These are phyloP conservation scores for Aleiodes leptofemur DNA, from an alignment of 2,888 invertebrate species.

Conservation along the genomic window DNA sequence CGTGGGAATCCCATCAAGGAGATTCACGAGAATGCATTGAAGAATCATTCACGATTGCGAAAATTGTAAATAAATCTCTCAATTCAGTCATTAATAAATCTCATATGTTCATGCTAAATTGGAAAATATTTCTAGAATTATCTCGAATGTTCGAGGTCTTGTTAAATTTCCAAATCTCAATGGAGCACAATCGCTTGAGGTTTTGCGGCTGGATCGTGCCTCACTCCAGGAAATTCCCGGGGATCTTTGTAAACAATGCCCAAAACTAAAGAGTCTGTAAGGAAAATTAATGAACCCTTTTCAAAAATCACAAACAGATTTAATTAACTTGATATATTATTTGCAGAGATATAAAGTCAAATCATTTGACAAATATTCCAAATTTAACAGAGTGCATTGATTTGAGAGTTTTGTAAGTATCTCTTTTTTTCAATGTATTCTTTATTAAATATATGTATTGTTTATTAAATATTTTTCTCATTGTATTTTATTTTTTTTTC, in stretches of 20 bases:
- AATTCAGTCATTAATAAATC: constrained; percentile 6
- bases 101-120: background rate
- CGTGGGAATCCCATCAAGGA: constrained; percentile 78
- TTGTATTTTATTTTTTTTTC: background rate
- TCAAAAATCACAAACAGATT: background rate
- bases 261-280: constrained; percentile 90
- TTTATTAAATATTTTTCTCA: too few relatives aligned
- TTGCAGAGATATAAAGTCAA: constrained; percentile 90
- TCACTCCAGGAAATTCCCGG: constrained; percentile 84
- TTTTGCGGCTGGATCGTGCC: constrained; percentile 89
- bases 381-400: constrained; percentile 87
- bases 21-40: constrained; percentile 67
- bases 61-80: constrained; percentile 82
- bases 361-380: constrained; percentile 85
- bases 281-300: constrained; percentile 72
- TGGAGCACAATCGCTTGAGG: constrained; percentile 86
- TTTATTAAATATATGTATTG: too few relatives aligned
- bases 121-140: constrained; percentile 79
- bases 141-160: constrained; percentile 90
- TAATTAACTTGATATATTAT: constrained; percentile 51
- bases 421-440: background rate
- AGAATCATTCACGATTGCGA: constrained; percentile 84
- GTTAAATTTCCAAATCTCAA: constrained; percentile 89
- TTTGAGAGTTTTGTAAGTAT: constrained; percentile 90
- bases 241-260: constrained; percentile 86